Base-by-base conservation (phyloP, 1,140 invertebrate genomes). In the Bombus confusus region DNA sequence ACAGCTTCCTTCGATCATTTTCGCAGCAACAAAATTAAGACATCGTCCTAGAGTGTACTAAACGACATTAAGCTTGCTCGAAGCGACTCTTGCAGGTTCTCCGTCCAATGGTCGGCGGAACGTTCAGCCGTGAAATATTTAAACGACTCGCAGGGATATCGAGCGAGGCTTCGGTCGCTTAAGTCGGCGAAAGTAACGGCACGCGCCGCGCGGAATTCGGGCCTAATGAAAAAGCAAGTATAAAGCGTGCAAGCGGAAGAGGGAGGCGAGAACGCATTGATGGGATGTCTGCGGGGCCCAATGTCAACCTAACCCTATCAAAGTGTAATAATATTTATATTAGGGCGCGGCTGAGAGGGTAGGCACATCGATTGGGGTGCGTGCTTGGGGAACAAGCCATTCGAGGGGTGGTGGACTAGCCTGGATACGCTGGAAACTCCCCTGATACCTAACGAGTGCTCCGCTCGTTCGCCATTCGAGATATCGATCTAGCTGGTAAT, bases 281-380 rank as follows among this genome's bases (percentile, higher is more conserved):
- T 74, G 87, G 81, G 80, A 69, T 91, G 77, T 91, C 84, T 82
- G 90, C 57, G 90, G 89, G 84, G 87, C 75, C 92, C 92, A 93
- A 92, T 94, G 93, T 94, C 94, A 94, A 93, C 92, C 92, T 94
- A 94, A 95, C 94, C 94, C 94, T 91, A 95, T 95, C 94, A 94
- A 95, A 94, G 92, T 95, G 93, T 95, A 95, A 95, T 95, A 95
- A 95, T 95, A 95, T 95, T 95, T 95, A 95, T 95, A 95, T 95
- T 94, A 95, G 94, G 94, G 94, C 89, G 93, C 92, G 92, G 90
- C 92, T 86, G 77, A 90, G 88, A 93, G 92, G 91, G 92, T 92
- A 87, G 92, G 85, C 90, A 87, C 88, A 87, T 89, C 85, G 75
- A 86, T 88, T 88, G 87, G 88, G 92, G 90, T 89, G 89, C 81